A percentile compares a stretch with the other conserved stretches of the same genome.
Conservation (phyloP, 2,888 invertebrate genomes). For the Arge pagana region DNA sequence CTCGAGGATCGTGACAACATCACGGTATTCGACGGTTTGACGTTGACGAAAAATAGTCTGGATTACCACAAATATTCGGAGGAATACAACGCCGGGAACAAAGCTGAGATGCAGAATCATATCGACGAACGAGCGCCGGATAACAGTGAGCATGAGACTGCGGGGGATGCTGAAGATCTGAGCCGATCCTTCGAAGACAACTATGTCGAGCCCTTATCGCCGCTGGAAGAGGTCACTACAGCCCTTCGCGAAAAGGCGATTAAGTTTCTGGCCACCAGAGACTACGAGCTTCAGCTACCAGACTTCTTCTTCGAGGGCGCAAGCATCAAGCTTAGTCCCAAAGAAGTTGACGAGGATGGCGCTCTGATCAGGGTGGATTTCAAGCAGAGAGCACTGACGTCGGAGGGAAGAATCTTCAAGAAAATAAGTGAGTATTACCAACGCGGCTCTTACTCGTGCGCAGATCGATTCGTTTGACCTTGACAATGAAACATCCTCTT, state of each 20-base stretch:
- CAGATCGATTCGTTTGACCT: no score
- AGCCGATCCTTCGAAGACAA: slow-evolving; percentile 32
- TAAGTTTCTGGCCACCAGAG: slow-evolving; percentile 78
- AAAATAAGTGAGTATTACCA: slow-evolving; percentile 67
- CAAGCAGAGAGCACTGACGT: slow-evolving; percentile 57
- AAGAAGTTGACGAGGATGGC: slow-evolving; percentile 73
- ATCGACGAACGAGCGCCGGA: slow-evolving; percentile 31
- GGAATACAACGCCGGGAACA: slow-evolving; percentile 56
- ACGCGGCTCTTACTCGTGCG: not conserved
- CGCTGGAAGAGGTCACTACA: slow-evolving; percentile 77
- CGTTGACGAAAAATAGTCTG: slow-evolving; percentile 69
- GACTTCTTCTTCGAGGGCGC: slow-evolving; percentile 76
- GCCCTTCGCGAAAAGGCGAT: slow-evolving; percentile 72
- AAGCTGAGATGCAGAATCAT: slow-evolving; percentile 46
- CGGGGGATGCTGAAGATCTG: slow-evolving; percentile 38
- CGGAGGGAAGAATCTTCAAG: slow-evolving; percentile 68
- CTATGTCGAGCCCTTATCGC: slow-evolving; percentile 53
- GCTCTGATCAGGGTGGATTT: slow-evolving; percentile 76
- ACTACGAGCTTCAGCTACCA: slow-evolving; percentile 74
- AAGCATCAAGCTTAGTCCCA: slow-evolving; percentile 73
- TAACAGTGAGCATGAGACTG: slow-evolving; percentile 46
- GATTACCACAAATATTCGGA: slow-evolving; percentile 63
- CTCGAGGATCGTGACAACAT: slow-evolving; percentile 69
- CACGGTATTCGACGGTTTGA: slow-evolving; percentile 68
- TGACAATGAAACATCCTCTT: no score